Base-by-base conservation (phyloP, 2,113 vertebrate species). In the Lepus europaeus region DNA sequence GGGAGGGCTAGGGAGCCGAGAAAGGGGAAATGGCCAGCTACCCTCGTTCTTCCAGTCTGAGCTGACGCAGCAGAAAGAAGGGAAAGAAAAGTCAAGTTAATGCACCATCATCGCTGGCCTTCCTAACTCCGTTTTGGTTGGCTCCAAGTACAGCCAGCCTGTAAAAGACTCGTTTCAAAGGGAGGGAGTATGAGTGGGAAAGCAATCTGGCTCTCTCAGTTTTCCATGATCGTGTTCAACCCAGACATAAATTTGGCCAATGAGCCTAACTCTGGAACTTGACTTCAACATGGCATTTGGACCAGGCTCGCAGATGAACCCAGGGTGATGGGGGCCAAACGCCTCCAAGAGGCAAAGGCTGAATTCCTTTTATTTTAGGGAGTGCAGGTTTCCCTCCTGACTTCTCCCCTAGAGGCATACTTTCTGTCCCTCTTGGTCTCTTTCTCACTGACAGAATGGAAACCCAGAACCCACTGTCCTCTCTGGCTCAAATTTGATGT, bases 171-270 rank as follows among this genome's bases (percentile, higher is more conserved):
- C 92, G 93, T 96, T 97, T 97, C 90, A 94, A 96, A 97, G 88
- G 97, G 84, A 96, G 78, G 76, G 76, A 29, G 31, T 31, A 72
- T 2, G 39, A 93, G 93, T 93, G 81, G 91, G 95, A 96, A 98
- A 97, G 97, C 91, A 97, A 97, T 97, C 97, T 97, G 97, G 97
- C 97, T 96, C 88, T 87, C 97, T 97, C 96, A 96, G 97, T 98
- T 98, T 98, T 98, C 97, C 97, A 98, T 8, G 31, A 97, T 96
- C 86, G 90, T 97, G 97, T 98, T 98, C 87, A 97, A 97, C 96
- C 93, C 96, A 97, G 97, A 96, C 97, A 97, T 91, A 93, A 96
- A 96, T 97, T 90, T 97, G 97, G 97, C 97, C 96, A 92, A 87
- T 70, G 91, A 96, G 70, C 96, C 87, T 81, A 33, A 0, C 90